Evolutionary conservation across 1,140 invertebrate genomes (phyloP).

Genomic region (Venturia canescens): DNA sequence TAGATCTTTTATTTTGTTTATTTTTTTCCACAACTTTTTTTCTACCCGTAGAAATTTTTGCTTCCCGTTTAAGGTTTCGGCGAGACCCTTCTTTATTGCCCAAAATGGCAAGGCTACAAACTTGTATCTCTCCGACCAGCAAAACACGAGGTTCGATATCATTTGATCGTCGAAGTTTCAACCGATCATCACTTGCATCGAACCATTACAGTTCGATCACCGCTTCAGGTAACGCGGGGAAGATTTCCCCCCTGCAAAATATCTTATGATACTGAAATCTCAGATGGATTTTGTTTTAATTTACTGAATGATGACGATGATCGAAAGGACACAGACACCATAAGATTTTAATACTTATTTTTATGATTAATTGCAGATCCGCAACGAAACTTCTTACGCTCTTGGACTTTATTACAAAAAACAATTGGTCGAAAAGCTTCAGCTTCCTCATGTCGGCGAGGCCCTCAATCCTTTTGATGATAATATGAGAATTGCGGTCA

Average conservation of each 20-base stretch:
- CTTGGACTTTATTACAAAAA: slow-evolving; percentile 87
- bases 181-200: slow-evolving; percentile 80
- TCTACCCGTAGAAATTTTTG: not conserved
- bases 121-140: slow-evolving; percentile 83
- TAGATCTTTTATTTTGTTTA: not conserved
- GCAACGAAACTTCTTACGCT: slow-evolving; percentile 87
- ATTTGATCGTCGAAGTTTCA: slow-evolving; percentile 82
- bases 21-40: not conserved
- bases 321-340: not conserved
- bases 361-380: slow-evolving; percentile 78
- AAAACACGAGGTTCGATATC: slow-evolving; percentile 83
- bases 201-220: slow-evolving; percentile 84
- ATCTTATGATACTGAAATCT: not conserved
- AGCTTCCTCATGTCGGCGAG: slow-evolving; percentile 80
- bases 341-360: not conserved
- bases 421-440: slow-evolving; percentile 81
- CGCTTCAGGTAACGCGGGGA: slow-evolving; percentile 82
- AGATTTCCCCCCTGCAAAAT: not conserved
- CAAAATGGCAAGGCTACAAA: slow-evolving; percentile 83
- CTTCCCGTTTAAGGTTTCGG: slow-evolving; percentile 81
- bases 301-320: not conserved
- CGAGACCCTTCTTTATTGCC: slow-evolving; percentile 83
- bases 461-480: slow-evolving; percentile 87
- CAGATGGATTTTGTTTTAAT: no score
- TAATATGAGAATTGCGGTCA: slow-evolving; percentile 83